Conservation (phyloP, 2,888 invertebrate species). For the Allygus modestus region DNA sequence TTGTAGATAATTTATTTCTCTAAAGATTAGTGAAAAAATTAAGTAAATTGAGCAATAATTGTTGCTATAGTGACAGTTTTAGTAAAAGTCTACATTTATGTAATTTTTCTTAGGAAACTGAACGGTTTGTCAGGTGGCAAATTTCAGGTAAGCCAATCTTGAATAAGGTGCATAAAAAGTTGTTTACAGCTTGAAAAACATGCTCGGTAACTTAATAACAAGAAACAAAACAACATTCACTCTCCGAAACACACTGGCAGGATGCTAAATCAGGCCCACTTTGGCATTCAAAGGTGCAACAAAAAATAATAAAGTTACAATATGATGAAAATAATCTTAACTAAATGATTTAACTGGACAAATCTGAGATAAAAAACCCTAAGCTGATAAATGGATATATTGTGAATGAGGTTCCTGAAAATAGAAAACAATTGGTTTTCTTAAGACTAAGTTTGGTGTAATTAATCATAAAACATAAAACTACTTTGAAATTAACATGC, state of each 20-base stretch:
- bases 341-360: neutral
- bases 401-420: neutral
- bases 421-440: neutral
- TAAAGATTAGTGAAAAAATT: no score
- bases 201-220: neutral
- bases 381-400: neutral
- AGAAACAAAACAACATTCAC: neutral
- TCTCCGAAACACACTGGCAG: neutral
- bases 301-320: neutral
- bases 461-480: neutral
- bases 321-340: neutral
- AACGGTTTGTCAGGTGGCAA: no score
- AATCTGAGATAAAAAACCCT: neutral
- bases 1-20: no score
- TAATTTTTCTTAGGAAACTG: no score
- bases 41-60: no score
- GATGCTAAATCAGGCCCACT: constrained; percentile 19
- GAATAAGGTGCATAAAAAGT: no score
- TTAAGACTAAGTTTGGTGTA: neutral
- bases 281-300: constrained; percentile 42
- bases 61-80: no score
- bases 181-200: neutral
- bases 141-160: no score
- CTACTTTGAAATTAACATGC: neutral
- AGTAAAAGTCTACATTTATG: no score